Evolutionary conservation across 2,888 invertebrate species (phyloP).

Genomic region (Monoplex corrugatus): DNA sequence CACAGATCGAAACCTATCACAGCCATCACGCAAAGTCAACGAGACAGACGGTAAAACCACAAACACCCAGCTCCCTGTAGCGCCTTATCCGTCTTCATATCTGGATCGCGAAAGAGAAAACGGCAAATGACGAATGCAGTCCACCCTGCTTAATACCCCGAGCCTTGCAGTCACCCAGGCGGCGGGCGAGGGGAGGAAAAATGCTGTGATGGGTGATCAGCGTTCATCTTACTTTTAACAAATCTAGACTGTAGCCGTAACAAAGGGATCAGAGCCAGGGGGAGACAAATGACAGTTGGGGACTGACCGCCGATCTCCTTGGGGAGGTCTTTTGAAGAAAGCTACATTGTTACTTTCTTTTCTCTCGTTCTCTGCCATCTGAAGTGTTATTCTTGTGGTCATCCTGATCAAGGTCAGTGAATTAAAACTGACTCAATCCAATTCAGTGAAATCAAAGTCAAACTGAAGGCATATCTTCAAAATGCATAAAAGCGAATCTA

Average conservation of each 20-base stretch:
- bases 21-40: conserved; percentile 33
- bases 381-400: no score
- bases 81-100: neutral
- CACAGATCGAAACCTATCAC: conserved; percentile 20
- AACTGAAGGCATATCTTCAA: no score
- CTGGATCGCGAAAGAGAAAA: conserved; percentile 26
- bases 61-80: neutral
- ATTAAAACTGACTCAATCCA: no score
- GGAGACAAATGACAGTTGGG: no score
- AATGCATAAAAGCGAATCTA: no score
- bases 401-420: no score
- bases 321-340: no score
- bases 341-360: no score
- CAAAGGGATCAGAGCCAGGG: conserved; percentile 24
- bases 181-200: neutral
- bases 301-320: no score
- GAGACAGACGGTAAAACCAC: neutral
- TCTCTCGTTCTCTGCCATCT: no score
- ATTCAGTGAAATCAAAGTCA: no score
- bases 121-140: conserved; percentile 29
- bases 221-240: conserved; percentile 52
- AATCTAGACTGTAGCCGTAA: conserved; percentile 22
- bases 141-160: neutral
- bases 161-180: neutral
- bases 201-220: conserved; percentile 46